A percentile compares a stretch with the other conserved stretches of the same genome.
These are phyloP conservation scores for Tricholauxania praeusta DNA, from an alignment of 2,888 invertebrate species.

Conservation along the genomic window DNA sequence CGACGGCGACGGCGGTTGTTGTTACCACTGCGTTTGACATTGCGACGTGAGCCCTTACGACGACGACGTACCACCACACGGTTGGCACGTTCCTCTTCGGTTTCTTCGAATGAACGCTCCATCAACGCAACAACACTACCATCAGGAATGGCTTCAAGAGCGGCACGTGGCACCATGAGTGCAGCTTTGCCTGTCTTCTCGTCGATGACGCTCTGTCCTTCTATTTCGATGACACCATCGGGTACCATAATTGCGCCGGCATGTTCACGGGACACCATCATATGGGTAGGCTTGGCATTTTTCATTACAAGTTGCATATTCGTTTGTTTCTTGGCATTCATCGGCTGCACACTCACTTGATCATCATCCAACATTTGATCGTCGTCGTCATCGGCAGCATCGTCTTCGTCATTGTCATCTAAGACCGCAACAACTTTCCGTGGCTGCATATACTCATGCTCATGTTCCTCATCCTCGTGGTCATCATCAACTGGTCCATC, in stretches of 20 bases:
- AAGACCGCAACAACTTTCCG: slow-evolving; percentile 11
- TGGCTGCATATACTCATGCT: slow-evolving; percentile 29
- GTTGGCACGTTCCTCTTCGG: slow-evolving; percentile 57
- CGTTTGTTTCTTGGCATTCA: not conserved
- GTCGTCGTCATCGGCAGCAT: slow-evolving; percentile 3
- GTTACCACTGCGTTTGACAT: slow-evolving; percentile 46
- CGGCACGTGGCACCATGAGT: slow-evolving; percentile 59
- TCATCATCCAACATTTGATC: not conserved
- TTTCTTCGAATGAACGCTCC: slow-evolving; percentile 47
- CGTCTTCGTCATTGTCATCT: slow-evolving; percentile 22
- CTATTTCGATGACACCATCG: slow-evolving; percentile 59
- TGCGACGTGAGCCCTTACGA: slow-evolving; percentile 52
- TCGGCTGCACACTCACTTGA: slow-evolving; percentile 21
- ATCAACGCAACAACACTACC: slow-evolving; percentile 61
- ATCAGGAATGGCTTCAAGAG: slow-evolving; percentile 60
- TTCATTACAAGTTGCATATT: slow-evolving; percentile 46
- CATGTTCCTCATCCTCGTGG: slow-evolving; percentile 41
- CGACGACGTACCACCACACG: slow-evolving; percentile 59
- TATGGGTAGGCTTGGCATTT: slow-evolving; percentile 53
- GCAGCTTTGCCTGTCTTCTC: slow-evolving; percentile 59
- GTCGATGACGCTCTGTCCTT: slow-evolving; percentile 59
- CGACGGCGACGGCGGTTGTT: slow-evolving; percentile 43
- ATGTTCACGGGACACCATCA: slow-evolving; percentile 58
- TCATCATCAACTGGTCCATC: slow-evolving; percentile 34
- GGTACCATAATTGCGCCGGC: slow-evolving; percentile 62